phyloP scores from a whole-genome alignment of 2,113 vertebrate genomes.

The Cynoglossus semilaevis region DNA sequence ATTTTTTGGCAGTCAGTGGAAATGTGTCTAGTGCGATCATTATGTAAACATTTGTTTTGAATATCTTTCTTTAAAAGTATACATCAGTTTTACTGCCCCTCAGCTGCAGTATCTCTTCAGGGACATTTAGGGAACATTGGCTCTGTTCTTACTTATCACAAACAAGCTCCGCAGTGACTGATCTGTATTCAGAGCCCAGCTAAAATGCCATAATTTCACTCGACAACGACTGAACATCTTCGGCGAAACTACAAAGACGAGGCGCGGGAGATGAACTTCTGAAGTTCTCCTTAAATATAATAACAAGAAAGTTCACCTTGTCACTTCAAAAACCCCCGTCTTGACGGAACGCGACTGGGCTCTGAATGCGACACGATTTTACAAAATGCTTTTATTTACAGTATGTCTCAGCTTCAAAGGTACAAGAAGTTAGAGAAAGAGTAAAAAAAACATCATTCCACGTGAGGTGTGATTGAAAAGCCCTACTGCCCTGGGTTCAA shows the following conservation, averaged over 20 bases:
- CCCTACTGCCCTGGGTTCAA: conserved; percentile 60
- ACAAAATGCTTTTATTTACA: conserved; percentile 29
- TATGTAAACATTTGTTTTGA: no score
- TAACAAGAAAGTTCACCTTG: conserved; percentile 15
- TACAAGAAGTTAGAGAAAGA: conserved; percentile 35
- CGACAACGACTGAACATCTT: conserved; percentile 26
- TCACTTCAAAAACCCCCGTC: conserved; percentile 39
- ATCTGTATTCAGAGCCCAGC: conserved; percentile 24
- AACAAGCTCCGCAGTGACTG: conserved; percentile 2
- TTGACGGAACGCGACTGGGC: conserved; percentile 24
- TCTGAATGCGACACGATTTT: conserved; percentile 50
- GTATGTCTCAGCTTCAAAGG: conserved; percentile 51
- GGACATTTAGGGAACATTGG: conserved; percentile 34
- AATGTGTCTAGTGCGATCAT: conserved; percentile 35
- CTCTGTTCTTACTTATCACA: conserved; percentile 25
- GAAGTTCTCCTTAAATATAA: conserved; percentile 11
- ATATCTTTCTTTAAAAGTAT: no score
- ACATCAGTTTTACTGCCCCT: background rate
- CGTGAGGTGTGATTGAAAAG: conserved; percentile 69
- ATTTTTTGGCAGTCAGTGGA: conserved; percentile 39
- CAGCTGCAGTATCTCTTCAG: conserved; percentile 1
- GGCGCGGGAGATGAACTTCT: conserved; percentile 50
- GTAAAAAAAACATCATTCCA: conserved; percentile 66
- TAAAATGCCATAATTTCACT: conserved; percentile 25
- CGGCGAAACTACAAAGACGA: conserved; percentile 42